A percentile compares a stretch with the other conserved stretches of the same genome.
phyloP scores from a whole-genome alignment of 2,888 invertebrate genomes.

The Hemaris fuciformis region DNA sequence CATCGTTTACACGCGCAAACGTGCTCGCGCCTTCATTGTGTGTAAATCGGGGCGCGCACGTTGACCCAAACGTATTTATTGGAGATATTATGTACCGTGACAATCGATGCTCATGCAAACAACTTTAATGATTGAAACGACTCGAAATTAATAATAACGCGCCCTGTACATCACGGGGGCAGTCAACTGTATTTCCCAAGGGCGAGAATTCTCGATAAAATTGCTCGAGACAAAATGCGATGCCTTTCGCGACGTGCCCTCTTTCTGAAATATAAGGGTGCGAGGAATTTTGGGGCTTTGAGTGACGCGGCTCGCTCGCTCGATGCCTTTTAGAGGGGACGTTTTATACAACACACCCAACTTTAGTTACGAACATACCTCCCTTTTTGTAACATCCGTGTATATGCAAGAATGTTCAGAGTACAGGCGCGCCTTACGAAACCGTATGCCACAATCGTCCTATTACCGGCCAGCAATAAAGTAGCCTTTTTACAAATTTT shows the following conservation, averaged over 20 bases:
- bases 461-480: not conserved
- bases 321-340: constrained; percentile 38
- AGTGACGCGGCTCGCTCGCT: constrained; percentile 47
- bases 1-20: constrained; percentile 62
- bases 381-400: not conserved
- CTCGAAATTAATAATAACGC: constrained; percentile 37
- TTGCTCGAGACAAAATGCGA: constrained; percentile 40
- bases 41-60: constrained; percentile 62
- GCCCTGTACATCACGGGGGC: constrained; percentile 34
- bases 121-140: constrained; percentile 30
- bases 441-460: not conserved
- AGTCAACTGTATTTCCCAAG: constrained; percentile 44
- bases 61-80: constrained; percentile 59
- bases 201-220: constrained; percentile 50
- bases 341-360: not conserved
- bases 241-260: constrained; percentile 45
- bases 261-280: constrained; percentile 52
- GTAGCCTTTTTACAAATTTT: not conserved
- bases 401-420: not conserved
- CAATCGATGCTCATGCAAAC: constrained; percentile 26
- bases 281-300: constrained; percentile 53
- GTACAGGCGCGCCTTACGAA: not conserved
- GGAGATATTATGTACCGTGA: constrained; percentile 40
- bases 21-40: constrained; percentile 58
- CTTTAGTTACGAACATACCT: not conserved